A percentile compares a stretch with the other conserved stretches of the same genome.
These are phyloP conservation scores for Columba guinea DNA, from an alignment of 2,797 vertebrate species.

Conservation along the genomic window DNA sequence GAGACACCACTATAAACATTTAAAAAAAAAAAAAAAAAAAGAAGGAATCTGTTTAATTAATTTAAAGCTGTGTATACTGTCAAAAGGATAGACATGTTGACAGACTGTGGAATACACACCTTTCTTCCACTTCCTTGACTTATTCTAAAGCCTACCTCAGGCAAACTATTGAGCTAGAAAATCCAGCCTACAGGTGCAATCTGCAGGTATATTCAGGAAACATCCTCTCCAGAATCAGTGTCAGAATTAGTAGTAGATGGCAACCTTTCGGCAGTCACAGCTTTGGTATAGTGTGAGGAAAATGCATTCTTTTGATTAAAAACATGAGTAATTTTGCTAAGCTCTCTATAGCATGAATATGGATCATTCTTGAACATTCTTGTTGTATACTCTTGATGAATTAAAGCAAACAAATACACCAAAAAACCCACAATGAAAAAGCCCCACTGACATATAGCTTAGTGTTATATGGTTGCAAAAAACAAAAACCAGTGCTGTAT, in stretches of 20 bases:
- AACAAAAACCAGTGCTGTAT: no score
- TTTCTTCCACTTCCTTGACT: not conserved
- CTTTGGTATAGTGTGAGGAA: not conserved
- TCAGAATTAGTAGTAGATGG: not conserved
- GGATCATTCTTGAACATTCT: not conserved
- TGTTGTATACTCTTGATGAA: not conserved
- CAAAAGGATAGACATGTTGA: not conserved
- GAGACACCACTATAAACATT: not conserved
- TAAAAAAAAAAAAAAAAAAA: not conserved
- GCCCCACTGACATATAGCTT: no score
- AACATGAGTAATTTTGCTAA: not conserved
- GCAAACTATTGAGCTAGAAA: not conserved
- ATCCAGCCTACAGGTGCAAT: not conserved
- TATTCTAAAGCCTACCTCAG: not conserved
- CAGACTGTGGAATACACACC: not conserved
- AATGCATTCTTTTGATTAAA: not conserved
- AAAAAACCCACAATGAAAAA: not conserved
- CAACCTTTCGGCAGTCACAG: not conserved
- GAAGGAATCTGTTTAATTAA: not conserved
- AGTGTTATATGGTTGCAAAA: not conserved
- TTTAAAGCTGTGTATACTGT: not conserved
- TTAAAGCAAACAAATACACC: not conserved
- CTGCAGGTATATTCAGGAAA: not conserved
- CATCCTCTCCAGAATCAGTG: not conserved
- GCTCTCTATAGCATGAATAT: not conserved